A percentile compares a stretch with the other conserved stretches of the same genome.
phyloP scores from a whole-genome alignment of 2,797 vertebrate species.

The Benthosema pterotum region DNA sequence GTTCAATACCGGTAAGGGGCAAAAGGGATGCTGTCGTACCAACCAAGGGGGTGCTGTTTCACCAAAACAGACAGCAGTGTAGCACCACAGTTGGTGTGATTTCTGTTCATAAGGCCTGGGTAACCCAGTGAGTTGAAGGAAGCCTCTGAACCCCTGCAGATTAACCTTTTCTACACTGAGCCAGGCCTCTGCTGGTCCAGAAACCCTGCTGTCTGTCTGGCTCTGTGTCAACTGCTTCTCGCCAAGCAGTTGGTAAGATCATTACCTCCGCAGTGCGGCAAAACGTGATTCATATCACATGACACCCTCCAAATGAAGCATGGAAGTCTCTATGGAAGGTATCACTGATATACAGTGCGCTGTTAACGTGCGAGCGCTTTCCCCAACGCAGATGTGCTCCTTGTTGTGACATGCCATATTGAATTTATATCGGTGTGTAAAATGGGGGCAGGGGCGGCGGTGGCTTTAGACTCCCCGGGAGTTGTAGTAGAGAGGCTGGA shows the following conservation, averaged over 20 bases:
- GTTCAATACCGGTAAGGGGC: too few species aligned
- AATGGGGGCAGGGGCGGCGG: too few species aligned
- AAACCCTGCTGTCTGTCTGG: conserved; percentile 20
- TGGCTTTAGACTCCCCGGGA: too few species aligned
- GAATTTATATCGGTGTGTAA: neutral
- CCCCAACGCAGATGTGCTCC: too few species aligned
- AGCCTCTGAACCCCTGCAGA: conserved; percentile 16
- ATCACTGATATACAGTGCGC: neutral
- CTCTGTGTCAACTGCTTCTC: conserved; percentile 6
- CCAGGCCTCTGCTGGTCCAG: neutral
- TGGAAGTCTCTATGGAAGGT: conserved; percentile 19
- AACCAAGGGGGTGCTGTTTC: too few species aligned
- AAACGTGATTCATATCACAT: conserved; percentile 34
- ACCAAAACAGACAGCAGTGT: too few species aligned
- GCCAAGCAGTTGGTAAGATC: conserved; percentile 29
- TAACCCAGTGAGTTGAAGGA: conserved; percentile 32
- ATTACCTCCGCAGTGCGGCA: conserved; percentile 7
- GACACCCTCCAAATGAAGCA: conserved; percentile 32
- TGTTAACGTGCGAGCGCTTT: neutral
- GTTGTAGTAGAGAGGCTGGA: too few species aligned
- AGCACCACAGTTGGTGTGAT: too few species aligned
- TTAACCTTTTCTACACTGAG: conserved; percentile 31
- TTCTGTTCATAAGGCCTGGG: conserved; percentile 18
- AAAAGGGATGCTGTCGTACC: too few species aligned
- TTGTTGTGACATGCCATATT: neutral